Evolutionary conservation across 2,797 vertebrate species (phyloP).

Genomic region (Antrozous pallidus): DNA sequence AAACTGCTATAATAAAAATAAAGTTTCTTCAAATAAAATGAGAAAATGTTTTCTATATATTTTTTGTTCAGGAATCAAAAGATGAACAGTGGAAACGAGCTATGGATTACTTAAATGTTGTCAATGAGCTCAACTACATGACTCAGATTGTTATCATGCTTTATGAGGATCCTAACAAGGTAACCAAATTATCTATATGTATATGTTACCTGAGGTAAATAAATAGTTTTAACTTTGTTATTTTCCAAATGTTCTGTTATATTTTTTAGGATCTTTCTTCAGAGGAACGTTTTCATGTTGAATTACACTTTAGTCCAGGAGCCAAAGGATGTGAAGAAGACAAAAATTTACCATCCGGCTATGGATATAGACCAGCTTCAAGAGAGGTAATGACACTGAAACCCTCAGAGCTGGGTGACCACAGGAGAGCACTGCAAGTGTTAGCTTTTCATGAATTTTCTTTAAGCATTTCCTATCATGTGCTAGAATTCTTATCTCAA

Average conservation of each 20-base stretch:
- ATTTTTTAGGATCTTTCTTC: constrained; percentile 87
- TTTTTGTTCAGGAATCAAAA: constrained; percentile 85
- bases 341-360: constrained; percentile 91
- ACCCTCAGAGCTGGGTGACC: not conserved
- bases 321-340: constrained; percentile 94
- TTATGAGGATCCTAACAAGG: constrained; percentile 93
- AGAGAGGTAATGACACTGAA: constrained; percentile 85
- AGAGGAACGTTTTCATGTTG: constrained; percentile 92
- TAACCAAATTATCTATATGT: constrained; percentile 67
- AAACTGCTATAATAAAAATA: not conserved
- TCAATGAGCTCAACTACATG: constrained; percentile 94
- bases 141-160: constrained; percentile 95
- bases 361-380: constrained; percentile 92
- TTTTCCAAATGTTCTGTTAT: constrained; percentile 44
- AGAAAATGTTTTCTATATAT: constrained; percentile 11
- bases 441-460: not conserved
- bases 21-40: not conserved
- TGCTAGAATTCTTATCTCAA: not conserved
- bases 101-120: constrained; percentile 92
- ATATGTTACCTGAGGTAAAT: not conserved
- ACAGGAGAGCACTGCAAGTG: not conserved
- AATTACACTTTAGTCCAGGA: constrained; percentile 92
- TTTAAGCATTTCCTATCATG: not conserved
- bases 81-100: constrained; percentile 93
- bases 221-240: not conserved